Conservation (phyloP, 2,888 invertebrate species). For the Oscheius sp. region DNA sequence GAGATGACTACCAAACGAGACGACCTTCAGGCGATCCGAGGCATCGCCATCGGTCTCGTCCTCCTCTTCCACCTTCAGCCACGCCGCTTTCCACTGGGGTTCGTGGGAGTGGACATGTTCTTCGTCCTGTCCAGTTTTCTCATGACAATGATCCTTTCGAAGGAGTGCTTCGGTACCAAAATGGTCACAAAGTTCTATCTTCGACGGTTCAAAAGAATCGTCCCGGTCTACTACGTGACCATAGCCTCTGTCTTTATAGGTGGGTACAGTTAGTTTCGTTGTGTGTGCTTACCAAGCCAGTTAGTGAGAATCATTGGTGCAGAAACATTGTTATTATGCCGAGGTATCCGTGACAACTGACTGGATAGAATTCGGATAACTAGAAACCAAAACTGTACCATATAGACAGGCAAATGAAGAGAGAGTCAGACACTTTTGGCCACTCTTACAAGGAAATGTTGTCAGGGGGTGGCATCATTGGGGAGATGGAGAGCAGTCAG, state of each 20-base stretch:
- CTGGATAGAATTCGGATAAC: too few species aligned
- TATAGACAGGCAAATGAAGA: too few species aligned
- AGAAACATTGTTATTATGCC: too few species aligned
- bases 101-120: slow-evolving; percentile 30
- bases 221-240: slow-evolving; percentile 1
- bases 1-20: background rate
- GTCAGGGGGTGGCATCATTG: too few species aligned
- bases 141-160: slow-evolving; percentile 21
- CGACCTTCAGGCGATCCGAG: slow-evolving; percentile 24
- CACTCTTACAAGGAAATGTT: too few species aligned
- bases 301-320: too few species aligned
- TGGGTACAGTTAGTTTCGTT: background rate
- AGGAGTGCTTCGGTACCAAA: background rate
- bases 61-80: slow-evolving; percentile 26
- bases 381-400: too few species aligned
- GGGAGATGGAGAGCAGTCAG: too few species aligned
- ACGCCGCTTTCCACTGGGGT: slow-evolving; percentile 10
- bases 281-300: too few species aligned
- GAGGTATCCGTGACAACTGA: too few species aligned
- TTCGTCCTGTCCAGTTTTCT: slow-evolving; percentile 22
- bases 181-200: background rate
- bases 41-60: slow-evolving; percentile 25
- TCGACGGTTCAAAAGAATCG: slow-evolving; percentile 21
- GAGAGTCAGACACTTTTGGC: too few species aligned
- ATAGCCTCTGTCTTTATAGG: slow-evolving; percentile 2